Evolutionary conservation across 2,888 invertebrate species (phyloP), one percentile per base, ranked within the genome.

Genomic region (Brenthis ino): DNA sequence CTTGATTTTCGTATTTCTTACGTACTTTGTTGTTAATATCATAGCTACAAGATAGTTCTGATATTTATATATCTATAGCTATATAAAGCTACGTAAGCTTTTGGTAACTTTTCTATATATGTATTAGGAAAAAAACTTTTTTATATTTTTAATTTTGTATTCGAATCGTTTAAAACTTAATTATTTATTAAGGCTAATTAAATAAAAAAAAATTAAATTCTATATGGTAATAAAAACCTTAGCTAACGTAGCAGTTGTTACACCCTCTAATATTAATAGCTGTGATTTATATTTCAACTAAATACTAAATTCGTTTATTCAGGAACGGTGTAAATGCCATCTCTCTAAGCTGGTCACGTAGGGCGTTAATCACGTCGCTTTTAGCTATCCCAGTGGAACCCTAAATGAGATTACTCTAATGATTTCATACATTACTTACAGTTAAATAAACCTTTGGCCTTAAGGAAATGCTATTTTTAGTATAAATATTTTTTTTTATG

Each of bases 341-440:
- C 6, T 68, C 56, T 53, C 16, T 20, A 68, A 57, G 48, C 69
- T 56, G 56, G 65, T 69, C 69, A 69, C 69, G 69, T 69, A 51
- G 64, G 3, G 50, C 58, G 64, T 69, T 69, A 69, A 69, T 69
- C 64, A 69, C 57, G 58, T 47, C 67, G 69, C 65, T 69, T 65
- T 69, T 69, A 69, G 60, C 65, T n/a, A 60, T 68, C 60, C 65
- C 69, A 16, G 60, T n/a, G 69, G 69, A 33, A 60, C 69, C 69
- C 69, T 65, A 65, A 68, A 69, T 61, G 69, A 60, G 69, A 69
- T 69, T 65, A 69, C 24, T 61, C 65, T 48, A 56, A 55, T 60
- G 60, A 60, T 57, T 57, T 64, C 57, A 68, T 64, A 54, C 64
- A 68, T 68, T 64, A 47, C 57, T 54, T 54, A 58, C 58, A 28